Percentiles rank a stretch among this genome's conserved stretches.
phyloP scores from a whole-genome alignment of 2,888 invertebrate species.

The Drosophila multiciliata region DNA sequence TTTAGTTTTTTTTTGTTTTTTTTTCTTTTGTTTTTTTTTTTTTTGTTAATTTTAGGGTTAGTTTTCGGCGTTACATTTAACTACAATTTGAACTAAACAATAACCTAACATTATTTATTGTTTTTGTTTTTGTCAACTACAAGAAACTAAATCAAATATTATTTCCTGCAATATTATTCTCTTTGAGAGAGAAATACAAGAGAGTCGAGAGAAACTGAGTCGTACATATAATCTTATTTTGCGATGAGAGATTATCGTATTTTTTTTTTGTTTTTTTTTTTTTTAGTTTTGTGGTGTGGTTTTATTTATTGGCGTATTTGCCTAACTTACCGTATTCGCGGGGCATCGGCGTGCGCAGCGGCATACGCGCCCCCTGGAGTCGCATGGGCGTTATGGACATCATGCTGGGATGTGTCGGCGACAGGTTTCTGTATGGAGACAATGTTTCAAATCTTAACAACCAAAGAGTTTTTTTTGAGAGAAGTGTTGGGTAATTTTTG shows the following conservation, averaged over 20 bases:
- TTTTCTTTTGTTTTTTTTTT: conserved; percentile 1
- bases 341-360: conserved; percentile 88
- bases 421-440: conserved; percentile 86
- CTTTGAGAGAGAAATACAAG: conserved; percentile 10
- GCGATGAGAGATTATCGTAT: conserved; percentile 29
- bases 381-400: conserved; percentile 89
- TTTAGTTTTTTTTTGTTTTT: background rate
- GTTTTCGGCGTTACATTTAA: conserved; percentile 43
- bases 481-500: conserved; percentile 6
- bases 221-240: conserved; percentile 41
- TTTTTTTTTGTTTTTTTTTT: background rate
- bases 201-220: background rate
- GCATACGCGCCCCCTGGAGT: conserved; percentile 86
- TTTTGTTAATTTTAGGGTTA: conserved; percentile 24
- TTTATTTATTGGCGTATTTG: conserved; percentile 72
- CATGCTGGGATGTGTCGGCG: conserved; percentile 91
- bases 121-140: conserved; percentile 22
- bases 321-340: conserved; percentile 95
- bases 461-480: conserved; percentile 31
- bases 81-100: conserved; percentile 61
- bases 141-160: conserved; percentile 32
- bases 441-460: conserved; percentile 83
- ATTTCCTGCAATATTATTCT: conserved; percentile 3
- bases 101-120: conserved; percentile 48
- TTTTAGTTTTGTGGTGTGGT: background rate